A percentile compares a stretch with the other conserved stretches of the same genome.
phyloP scores from a whole-genome alignment of 2,797 vertebrate species.

The Platyrinchus mystaceus region DNA sequence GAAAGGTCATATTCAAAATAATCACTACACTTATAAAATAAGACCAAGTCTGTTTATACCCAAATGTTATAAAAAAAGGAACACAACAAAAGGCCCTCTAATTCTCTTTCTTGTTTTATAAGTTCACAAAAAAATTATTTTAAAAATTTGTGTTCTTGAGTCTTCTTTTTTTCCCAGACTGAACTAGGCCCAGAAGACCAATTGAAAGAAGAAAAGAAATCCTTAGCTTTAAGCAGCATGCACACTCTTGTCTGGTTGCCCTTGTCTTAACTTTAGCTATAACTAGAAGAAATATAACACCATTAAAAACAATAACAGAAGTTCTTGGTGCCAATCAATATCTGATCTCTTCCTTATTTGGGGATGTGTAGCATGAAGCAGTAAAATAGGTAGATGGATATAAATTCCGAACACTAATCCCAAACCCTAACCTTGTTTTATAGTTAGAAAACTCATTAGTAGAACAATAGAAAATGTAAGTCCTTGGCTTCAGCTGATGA shows the following conservation, averaged over 20 bases:
- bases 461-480: background rate
- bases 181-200: background rate
- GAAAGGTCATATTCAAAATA: background rate
- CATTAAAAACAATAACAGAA: slow-evolving; percentile 31
- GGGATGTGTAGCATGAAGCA: background rate
- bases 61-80: background rate
- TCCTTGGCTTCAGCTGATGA: background rate
- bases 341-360: background rate
- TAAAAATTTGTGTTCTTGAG: background rate
- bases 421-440: slow-evolving; percentile 5
- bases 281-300: slow-evolving; percentile 4
- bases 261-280: slow-evolving; percentile 21
- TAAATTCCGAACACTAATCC: background rate
- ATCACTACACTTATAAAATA: background rate
- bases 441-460: background rate
- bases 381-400: background rate
- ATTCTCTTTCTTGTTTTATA: background rate
- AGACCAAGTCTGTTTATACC: background rate
- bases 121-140: background rate
- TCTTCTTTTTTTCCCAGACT: background rate
- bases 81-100: rapidly evolving
- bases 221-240: background rate
- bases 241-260: background rate
- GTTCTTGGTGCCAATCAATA: slow-evolving; percentile 39
- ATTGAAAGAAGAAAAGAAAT: background rate